Base-by-base conservation (phyloP, 1,140 invertebrate genomes). In the Diplogasteroides magnus region DNA sequence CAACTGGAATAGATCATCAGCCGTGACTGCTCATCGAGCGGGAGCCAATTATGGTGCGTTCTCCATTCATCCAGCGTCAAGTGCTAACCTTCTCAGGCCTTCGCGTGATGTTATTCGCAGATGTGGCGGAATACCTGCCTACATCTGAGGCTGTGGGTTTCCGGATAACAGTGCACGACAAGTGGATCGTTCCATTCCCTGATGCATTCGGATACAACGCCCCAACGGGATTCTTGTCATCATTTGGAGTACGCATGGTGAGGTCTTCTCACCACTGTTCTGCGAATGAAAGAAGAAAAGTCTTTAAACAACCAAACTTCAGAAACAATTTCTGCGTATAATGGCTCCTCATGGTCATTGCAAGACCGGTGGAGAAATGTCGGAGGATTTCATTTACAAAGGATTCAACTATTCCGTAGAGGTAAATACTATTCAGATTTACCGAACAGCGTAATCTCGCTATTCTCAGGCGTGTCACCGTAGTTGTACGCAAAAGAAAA, bases 201-300 rank as follows among this genome's bases (percentile, higher is more conserved):
- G 80, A 82, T 70, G 81, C 80, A 0, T 82, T 82, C 68, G 80
- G 80, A 15, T 77, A 82, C 58, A 80, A 61, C 57, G 81, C 80
- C 14, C 80, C 80, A 2, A 82, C 80, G 3, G 80, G 80, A 29
- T 82, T 82, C 64, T 73, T 83, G 74, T 77, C 79, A 1, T 80
- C 79, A n/a, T 82, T 82, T 58, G 80, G 80, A 31, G 81, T 82
- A 28, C 55, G 80, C 63, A 82, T 82, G 80, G 79, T 79, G 48
- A 32, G 28, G 1, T 62, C 27, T 62, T 15, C 23, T 3, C n/a
- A n/a, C n/a, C n/a, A n/a, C 13, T 61, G n/a, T 1, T 19, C 59
- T 14, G 23, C 1, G n/a, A 1, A 55, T 19, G 27, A 31, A 27
- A 57, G 11, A 62, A 11, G 23, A 11, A 62, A 19, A 26, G 23